phyloP scores from a whole-genome alignment of 2,113 vertebrate species.

The Osmerus eperlanus region DNA sequence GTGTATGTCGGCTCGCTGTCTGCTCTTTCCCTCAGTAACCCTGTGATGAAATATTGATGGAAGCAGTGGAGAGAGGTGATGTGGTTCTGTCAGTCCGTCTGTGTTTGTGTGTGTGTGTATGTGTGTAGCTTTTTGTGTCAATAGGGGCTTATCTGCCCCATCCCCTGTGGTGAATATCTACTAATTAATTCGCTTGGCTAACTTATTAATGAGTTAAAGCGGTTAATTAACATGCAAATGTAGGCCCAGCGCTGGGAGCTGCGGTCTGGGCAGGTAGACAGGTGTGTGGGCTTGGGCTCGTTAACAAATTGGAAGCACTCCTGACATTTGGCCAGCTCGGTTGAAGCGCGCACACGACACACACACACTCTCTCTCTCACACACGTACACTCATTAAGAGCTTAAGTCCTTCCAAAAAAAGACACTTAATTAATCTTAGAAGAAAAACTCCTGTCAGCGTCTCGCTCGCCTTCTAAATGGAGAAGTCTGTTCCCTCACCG shows the following conservation, averaged over 20 bases:
- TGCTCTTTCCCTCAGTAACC: background rate
- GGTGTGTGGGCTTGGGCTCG: slow-evolving; percentile 57
- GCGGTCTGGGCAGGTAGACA: slow-evolving; percentile 62
- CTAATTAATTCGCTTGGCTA: slow-evolving; percentile 49
- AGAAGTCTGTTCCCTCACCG: too few relatives aligned
- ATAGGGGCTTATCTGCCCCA: slow-evolving; percentile 4
- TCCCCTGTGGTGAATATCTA: slow-evolving; percentile 25
- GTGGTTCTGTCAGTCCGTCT: background rate
- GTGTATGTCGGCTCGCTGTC: background rate
- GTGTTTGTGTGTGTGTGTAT: background rate
- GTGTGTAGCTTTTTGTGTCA: background rate
- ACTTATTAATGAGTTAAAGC: slow-evolving; percentile 54
- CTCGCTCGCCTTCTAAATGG: too few relatives aligned
- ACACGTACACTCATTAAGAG: slow-evolving; percentile 14
- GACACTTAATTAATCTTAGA: slow-evolving; percentile 65
- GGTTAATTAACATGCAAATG: slow-evolving; percentile 66
- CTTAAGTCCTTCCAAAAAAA: too few relatives aligned
- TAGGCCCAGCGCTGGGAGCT: slow-evolving; percentile 51
- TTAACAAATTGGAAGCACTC: slow-evolving; percentile 59
- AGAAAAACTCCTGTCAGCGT: slow-evolving; percentile 30
- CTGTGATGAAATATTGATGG: background rate
- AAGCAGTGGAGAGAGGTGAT: background rate
- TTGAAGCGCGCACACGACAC: slow-evolving; percentile 18
- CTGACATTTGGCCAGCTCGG: slow-evolving; percentile 54
- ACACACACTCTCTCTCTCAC: slow-evolving; percentile 6